A percentile compares a stretch with the other conserved stretches of the same genome.
Evolutionary conservation across 2,888 invertebrate genomes (phyloP).

Genomic region (Agelastica alni): DNA sequence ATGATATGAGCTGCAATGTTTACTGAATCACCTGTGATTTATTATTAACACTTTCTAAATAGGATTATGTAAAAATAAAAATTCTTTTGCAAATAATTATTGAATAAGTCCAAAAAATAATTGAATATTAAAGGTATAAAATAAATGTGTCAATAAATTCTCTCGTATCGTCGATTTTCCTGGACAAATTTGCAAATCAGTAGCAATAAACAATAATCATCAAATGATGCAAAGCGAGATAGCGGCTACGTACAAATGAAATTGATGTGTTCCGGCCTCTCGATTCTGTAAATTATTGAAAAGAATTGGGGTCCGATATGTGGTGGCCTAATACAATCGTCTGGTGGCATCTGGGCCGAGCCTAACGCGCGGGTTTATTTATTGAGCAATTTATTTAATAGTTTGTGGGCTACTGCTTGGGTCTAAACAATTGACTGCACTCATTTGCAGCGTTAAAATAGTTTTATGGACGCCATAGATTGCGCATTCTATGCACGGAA

Average conservation of each 20-base stretch:
- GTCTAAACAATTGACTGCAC: constrained; percentile 6
- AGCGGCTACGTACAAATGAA: background rate
- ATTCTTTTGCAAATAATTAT: no score
- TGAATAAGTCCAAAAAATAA: no score
- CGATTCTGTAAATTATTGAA: constrained; percentile 18
- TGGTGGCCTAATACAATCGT: constrained; percentile 17
- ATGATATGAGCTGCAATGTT: no score
- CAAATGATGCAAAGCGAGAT: background rate
- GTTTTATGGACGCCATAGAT: background rate
- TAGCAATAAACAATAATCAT: background rate
- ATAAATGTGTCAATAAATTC: no score
- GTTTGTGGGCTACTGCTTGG: constrained; percentile 10
- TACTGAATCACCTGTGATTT: no score
- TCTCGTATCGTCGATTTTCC: no score
- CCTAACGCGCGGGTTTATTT: constrained; percentile 6
- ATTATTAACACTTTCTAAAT: no score
- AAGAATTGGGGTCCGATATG: constrained; percentile 18
- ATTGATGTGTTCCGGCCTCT: constrained; percentile 11
- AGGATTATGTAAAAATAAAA: no score
- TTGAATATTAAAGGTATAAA: no score
- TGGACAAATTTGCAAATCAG: background rate
- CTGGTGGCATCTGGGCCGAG: constrained; percentile 4
- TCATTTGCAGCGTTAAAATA: background rate
- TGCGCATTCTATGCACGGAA: no score
- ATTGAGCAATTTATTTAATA: constrained; percentile 20